Evolutionary conservation across 2,888 invertebrate species (phyloP).

Genomic region (Eilema caniola): DNA sequence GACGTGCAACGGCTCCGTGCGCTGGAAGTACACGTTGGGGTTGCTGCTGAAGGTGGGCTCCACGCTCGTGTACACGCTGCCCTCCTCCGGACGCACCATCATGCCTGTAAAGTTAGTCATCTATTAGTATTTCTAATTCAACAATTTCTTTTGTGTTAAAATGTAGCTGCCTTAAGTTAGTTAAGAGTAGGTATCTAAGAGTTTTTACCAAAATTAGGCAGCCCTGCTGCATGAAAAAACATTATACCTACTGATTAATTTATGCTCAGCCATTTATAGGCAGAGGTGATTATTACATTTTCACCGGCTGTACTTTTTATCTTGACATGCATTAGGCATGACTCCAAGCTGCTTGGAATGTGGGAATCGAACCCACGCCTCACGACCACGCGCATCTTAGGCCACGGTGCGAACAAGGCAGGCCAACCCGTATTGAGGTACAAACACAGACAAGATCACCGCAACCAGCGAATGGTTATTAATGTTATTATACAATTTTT

Average conservation of each 20-base stretch:
- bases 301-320: not conserved
- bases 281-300: not conserved
- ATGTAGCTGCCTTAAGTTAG: not conserved
- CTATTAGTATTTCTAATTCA: conserved; percentile 22
- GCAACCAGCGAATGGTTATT: not conserved
- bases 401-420: not conserved
- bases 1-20: conserved; percentile 93
- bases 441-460: not conserved
- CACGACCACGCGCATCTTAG: not conserved
- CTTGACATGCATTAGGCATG: not conserved
- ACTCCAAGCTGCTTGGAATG: not conserved
- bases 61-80: conserved; percentile 94
- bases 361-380: not conserved
- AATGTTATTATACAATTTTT: too few relatives aligned
- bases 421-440: not conserved
- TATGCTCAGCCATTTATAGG: too few relatives aligned
- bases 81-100: conserved; percentile 93
- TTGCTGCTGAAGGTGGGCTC: conserved; percentile 95
- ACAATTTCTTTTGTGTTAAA: not conserved
- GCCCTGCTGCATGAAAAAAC: not conserved
- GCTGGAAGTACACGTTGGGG: conserved; percentile 96
- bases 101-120: conserved; percentile 86
- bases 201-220: not conserved
- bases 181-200: too few relatives aligned
- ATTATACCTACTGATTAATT: too few relatives aligned